phyloP scores from a whole-genome alignment of 2,797 vertebrate species.

The Coregonus sp. region DNA sequence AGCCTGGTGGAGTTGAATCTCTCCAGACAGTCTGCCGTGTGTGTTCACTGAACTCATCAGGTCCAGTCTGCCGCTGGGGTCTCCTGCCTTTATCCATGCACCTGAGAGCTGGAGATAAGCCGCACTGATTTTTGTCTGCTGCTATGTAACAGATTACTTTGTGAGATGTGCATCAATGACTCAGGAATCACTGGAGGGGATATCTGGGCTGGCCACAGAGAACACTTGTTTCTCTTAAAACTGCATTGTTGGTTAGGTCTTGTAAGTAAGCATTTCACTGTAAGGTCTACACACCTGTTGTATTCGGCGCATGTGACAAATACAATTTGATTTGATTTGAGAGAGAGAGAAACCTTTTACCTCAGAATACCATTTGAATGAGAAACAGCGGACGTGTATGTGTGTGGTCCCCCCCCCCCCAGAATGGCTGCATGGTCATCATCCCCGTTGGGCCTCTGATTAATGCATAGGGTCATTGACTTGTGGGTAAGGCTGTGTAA shows the following conservation, averaged over 20 bases:
- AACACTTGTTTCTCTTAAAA: not conserved
- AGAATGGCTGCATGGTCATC: conserved; percentile 9
- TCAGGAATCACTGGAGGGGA: not conserved
- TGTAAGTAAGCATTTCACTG: too few species aligned
- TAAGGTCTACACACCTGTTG: too few species aligned
- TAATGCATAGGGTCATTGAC: conserved; percentile 25
- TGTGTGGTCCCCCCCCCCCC: not conserved
- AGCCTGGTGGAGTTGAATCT: not conserved
- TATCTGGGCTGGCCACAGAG: not conserved
- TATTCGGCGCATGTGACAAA: too few species aligned
- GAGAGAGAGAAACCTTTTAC: not conserved
- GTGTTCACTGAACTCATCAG: conserved; percentile 44
- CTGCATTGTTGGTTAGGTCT: too few species aligned
- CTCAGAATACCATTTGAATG: not conserved
- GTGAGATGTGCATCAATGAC: not conserved
- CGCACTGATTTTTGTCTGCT: conserved; percentile 71
- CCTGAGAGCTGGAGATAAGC: conserved; percentile 75
- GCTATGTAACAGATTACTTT: conserved; percentile 69
- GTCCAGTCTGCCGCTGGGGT: conserved; percentile 42
- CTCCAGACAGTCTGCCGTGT: conserved; percentile 27
- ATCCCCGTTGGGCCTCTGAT: conserved; percentile 1
- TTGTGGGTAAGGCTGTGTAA: conserved; percentile 37
- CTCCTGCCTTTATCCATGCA: conserved; percentile 60
- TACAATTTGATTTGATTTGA: too few species aligned
- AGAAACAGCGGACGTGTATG: not conserved